Percentiles rank a stretch among this genome's conserved stretches.
phyloP scores from a whole-genome alignment of 64 coral and sea anemone species.

The Montipora foliosa region DNA sequence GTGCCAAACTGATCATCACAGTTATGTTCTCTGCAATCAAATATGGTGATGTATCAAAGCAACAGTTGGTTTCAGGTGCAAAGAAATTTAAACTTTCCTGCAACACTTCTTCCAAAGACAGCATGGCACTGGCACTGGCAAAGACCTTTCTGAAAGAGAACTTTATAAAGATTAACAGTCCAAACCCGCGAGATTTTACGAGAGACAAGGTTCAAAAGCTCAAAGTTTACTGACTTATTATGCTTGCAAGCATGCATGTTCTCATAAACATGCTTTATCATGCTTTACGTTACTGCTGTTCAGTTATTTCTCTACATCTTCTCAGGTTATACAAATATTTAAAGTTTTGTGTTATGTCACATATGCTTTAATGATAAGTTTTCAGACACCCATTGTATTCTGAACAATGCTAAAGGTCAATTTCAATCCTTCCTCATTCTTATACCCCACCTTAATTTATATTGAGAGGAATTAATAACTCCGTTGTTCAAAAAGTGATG shows the following conservation, averaged over 20 bases:
- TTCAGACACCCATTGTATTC: background rate
- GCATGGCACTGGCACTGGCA: background rate
- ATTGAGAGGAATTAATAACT: background rate
- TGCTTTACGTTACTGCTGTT: background rate
- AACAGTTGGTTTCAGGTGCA: background rate
- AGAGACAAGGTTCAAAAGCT: conserved; percentile 18
- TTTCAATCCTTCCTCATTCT: background rate
- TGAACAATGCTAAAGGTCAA: background rate
- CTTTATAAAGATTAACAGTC: background rate
- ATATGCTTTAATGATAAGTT: background rate
- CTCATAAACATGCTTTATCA: background rate
- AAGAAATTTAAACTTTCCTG: conserved; percentile 4
- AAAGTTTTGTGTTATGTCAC: too few species aligned
- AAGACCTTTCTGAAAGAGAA: background rate
- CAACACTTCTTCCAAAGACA: background rate
- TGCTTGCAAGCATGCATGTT: background rate
- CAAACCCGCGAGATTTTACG: background rate
- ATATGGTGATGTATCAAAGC: conserved; percentile 12
- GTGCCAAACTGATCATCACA: conserved; percentile 5
- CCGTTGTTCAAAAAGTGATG: background rate
- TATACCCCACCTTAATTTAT: background rate
- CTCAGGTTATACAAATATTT: background rate
- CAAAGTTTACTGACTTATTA: conserved; percentile 9
- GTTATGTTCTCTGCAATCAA: conserved; percentile 17
- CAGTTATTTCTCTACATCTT: background rate